Conservation (phyloP, 1,140 invertebrate species). For the Orussus abietinus region DNA sequence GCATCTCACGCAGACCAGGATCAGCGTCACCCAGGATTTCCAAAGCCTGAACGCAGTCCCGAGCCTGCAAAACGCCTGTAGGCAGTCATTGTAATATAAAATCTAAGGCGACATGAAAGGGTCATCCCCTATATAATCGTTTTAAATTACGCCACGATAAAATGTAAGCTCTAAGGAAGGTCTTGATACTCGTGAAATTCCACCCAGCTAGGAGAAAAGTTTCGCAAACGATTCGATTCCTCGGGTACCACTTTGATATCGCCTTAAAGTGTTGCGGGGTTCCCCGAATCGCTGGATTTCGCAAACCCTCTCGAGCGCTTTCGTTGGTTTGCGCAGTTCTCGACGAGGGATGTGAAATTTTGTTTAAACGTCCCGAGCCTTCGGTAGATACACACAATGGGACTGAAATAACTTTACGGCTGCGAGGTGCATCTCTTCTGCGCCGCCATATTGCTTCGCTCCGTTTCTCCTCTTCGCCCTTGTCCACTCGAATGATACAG, state of each 20-base stretch:
- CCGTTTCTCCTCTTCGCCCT: background rate
- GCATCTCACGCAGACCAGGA: constrained; percentile 42
- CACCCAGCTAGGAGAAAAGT: no score
- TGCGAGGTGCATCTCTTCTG: background rate
- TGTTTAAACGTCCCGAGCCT: constrained; percentile 1
- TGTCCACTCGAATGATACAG: no score
- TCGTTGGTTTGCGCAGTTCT: background rate
- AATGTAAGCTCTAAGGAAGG: background rate
- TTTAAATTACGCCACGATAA: background rate
- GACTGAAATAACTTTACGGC: constrained; percentile 19
- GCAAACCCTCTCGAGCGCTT: background rate
- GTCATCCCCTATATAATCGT: background rate
- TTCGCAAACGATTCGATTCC: no score
- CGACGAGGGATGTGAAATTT: background rate
- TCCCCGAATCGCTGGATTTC: constrained; percentile 1
- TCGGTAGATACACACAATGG: constrained; percentile 14
- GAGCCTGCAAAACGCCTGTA: constrained; percentile 22
- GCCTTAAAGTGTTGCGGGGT: no score
- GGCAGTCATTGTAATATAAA: background rate
- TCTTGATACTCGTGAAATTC: no score
- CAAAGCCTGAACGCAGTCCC: constrained; percentile 30
- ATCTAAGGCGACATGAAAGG: background rate
- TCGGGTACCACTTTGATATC: no score
- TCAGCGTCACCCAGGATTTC: constrained; percentile 43
- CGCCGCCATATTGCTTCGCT: constrained; percentile 3